Conservation (phyloP, 2,888 invertebrate genomes). For the Eupithecia subfuscata region DNA sequence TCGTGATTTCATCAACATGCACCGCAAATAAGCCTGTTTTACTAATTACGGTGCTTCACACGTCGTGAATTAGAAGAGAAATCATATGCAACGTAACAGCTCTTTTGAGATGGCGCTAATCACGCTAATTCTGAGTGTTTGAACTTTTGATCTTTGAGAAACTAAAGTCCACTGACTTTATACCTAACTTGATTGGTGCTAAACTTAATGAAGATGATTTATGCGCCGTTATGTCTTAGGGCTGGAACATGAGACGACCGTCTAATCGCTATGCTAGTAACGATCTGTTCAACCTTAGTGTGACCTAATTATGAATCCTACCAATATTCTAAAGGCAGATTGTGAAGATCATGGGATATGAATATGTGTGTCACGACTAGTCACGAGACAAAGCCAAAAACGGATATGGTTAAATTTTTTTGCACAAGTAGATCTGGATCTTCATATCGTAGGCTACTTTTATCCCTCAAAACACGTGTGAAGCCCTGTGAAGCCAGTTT, state of each 20-base stretch:
- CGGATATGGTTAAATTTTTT: background rate
- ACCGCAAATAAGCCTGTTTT: background rate
- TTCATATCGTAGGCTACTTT: background rate
- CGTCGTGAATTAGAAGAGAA: conserved; percentile 23
- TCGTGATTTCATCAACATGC: conserved; percentile 3
- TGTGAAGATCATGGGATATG: background rate
- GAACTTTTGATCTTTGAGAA: background rate
- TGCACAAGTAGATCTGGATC: background rate
- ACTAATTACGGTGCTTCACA: conserved; percentile 25
- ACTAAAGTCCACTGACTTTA: background rate
- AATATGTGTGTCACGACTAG: background rate
- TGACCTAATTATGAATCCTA: background rate
- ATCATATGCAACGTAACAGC: conserved; percentile 20
- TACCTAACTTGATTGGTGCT: background rate
- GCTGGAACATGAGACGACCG: background rate
- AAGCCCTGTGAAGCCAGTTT: background rate
- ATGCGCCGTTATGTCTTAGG: background rate
- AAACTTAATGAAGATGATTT: background rate
- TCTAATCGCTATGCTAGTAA: background rate
- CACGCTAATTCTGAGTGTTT: conserved; percentile 11
- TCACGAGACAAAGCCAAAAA: background rate
- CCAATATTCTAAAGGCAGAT: background rate
- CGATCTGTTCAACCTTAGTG: background rate
- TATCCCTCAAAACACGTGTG: background rate
- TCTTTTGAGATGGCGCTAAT: conserved; percentile 29